Evolutionary conservation across 2,797 vertebrate species (phyloP).

Genomic region (Acanthurus leucopareius): DNA sequence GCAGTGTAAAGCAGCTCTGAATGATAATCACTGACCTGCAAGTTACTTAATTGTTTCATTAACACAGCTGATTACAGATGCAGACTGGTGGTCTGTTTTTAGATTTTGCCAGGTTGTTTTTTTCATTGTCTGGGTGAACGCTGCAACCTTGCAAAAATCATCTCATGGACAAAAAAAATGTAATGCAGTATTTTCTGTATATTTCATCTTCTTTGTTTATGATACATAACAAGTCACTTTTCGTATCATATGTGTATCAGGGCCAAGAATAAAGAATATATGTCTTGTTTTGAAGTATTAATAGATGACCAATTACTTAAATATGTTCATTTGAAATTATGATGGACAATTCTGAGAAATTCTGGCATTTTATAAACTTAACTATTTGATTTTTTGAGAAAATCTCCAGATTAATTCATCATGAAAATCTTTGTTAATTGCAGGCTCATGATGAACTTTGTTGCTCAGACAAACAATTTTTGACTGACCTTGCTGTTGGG

Average conservation of each 20-base stretch:
- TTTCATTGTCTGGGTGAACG: neutral
- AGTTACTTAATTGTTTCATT: neutral
- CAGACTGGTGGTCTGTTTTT: neutral
- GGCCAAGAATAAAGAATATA: no score
- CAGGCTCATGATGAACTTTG: neutral
- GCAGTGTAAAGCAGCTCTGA: neutral
- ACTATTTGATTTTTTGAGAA: neutral
- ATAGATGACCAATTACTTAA: neutral
- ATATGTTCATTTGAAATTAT: no score
- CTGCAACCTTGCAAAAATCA: neutral
- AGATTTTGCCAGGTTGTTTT: neutral
- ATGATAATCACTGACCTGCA: neutral
- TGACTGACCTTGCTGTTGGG: conserved; percentile 2
- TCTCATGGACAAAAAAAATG: neutral
- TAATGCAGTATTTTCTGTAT: neutral
- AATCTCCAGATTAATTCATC: neutral
- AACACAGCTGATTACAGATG: neutral
- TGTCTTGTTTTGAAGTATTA: neutral
- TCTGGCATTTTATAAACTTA: neutral
- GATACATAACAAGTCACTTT: neutral
- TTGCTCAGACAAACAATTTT: conserved; percentile 1
- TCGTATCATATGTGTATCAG: neutral
- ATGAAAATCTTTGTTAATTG: neutral
- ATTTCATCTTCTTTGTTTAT: neutral
- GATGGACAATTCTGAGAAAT: neutral